These are phyloP conservation scores for Rhaphigaster nebulosa DNA, from an alignment of 2,888 invertebrate species.

Conservation along the genomic window DNA sequence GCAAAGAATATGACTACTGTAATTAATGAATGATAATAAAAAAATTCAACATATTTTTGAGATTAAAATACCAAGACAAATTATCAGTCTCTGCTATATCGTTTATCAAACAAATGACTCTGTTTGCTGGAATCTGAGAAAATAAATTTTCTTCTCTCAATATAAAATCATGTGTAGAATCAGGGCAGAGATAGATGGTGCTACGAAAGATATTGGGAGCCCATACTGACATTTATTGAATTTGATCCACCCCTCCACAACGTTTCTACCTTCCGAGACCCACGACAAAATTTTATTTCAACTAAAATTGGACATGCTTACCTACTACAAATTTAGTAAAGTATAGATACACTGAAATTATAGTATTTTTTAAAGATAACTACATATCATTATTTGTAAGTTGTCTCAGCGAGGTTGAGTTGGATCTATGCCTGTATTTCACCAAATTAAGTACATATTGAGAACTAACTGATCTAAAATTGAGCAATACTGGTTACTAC, in stretches of 20 bases:
- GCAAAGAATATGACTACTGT: no score
- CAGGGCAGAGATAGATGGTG: slow-evolving; percentile 34
- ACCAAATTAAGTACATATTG: no score
- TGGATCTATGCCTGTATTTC: no score
- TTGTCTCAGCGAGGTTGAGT: no score
- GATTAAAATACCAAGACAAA: not conserved
- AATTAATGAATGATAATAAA: no score
- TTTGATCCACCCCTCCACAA: slow-evolving; percentile 39
- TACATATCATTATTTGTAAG: not conserved
- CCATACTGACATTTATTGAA: slow-evolving; percentile 44
- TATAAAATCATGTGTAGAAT: slow-evolving; percentile 40
- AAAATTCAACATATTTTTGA: not conserved
- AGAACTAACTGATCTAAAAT: no score
- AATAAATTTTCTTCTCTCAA: slow-evolving; percentile 24
- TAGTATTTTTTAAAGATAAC: not conserved
- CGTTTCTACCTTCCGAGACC: not conserved
- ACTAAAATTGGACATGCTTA: not conserved
- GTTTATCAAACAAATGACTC: not conserved
- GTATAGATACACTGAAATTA: not conserved
- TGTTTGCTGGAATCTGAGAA: not conserved
- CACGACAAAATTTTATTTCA: not conserved
- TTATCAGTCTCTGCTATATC: not conserved
- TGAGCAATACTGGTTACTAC: no score
- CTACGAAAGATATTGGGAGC: slow-evolving; percentile 35
- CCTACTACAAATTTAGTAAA: not conserved